These are phyloP conservation scores for Nemurella pictetii DNA, from an alignment of 2,888 invertebrate species.

Conservation along the genomic window DNA sequence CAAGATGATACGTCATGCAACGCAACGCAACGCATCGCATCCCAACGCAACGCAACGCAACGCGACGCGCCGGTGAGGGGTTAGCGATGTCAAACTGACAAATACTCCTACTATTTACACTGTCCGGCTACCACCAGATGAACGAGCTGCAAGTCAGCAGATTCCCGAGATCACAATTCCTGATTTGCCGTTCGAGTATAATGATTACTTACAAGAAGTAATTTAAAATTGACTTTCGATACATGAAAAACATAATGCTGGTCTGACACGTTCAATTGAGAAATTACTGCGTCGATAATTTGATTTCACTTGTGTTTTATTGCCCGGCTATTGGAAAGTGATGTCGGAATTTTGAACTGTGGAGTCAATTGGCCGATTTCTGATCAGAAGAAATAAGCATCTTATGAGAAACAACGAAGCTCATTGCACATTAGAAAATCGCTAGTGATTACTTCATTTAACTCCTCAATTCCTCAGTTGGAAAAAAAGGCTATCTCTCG, in stretches of 20 bases:
- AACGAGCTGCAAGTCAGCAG: slow-evolving; percentile 8
- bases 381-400: not conserved
- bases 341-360: not conserved
- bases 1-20: slow-evolving; percentile 11
- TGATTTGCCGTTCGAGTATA: not conserved
- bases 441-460: too few species aligned
- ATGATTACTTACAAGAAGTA: not conserved
- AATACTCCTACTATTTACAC: slow-evolving; percentile 24
- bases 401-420: not conserved
- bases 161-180: not conserved
- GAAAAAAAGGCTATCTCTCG: too few species aligned
- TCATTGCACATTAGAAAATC: too few species aligned
- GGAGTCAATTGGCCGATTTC: not conserved
- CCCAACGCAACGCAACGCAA: not conserved
- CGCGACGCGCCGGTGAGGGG: not conserved
- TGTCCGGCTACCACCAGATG: slow-evolving; percentile 10
- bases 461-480: too few species aligned
- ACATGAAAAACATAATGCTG: not conserved
- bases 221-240: not conserved
- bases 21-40: not conserved
- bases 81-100: not conserved
- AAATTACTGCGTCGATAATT: not conserved
- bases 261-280: not conserved
- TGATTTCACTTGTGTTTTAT: not conserved
- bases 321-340: not conserved